Conservation (phyloP, 2,797 vertebrate species). For the Lophotriccus pileatus region DNA sequence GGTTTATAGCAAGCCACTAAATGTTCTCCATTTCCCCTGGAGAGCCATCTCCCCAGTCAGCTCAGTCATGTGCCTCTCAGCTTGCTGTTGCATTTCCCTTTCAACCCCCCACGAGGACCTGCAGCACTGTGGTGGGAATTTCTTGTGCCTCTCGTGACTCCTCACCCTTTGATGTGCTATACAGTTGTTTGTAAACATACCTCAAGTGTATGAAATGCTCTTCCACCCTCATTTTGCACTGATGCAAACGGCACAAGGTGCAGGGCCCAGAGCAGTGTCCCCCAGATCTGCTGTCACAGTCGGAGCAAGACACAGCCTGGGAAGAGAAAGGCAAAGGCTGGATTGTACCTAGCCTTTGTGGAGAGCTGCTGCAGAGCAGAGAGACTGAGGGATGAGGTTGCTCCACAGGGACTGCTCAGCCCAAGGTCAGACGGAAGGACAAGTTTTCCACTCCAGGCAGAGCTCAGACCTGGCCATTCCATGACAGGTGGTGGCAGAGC, state of each 20-base stretch:
- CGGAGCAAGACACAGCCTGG: not conserved
- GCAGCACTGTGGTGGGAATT: not conserved
- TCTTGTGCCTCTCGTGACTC: not conserved
- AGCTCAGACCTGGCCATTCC: not conserved
- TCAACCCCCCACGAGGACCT: not conserved
- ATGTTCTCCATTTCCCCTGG: not conserved
- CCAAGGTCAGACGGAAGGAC: slow-evolving; percentile 46
- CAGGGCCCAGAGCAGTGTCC: not conserved
- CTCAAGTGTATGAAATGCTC: not conserved
- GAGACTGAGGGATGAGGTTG: not conserved
- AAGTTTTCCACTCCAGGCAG: not conserved
- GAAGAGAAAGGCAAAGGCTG: not conserved
- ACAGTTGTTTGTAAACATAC: not conserved
- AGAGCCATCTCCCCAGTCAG: not conserved
- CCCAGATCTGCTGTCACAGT: not conserved
- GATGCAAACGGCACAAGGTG: not conserved
- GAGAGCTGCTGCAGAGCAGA: not conserved
- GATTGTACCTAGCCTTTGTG: not conserved
- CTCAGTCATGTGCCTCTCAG: not conserved
- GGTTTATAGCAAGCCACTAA: not conserved
- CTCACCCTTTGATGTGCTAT: not conserved
- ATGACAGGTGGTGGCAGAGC: not conserved
- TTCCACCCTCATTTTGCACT: not conserved
- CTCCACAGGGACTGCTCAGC: not conserved
- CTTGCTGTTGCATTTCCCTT: not conserved